Percentiles rank a stretch among this genome's conserved stretches.
Evolutionary conservation across 2,888 invertebrate species (phyloP).

Genomic region (Trichogramma dendrolimi): DNA sequence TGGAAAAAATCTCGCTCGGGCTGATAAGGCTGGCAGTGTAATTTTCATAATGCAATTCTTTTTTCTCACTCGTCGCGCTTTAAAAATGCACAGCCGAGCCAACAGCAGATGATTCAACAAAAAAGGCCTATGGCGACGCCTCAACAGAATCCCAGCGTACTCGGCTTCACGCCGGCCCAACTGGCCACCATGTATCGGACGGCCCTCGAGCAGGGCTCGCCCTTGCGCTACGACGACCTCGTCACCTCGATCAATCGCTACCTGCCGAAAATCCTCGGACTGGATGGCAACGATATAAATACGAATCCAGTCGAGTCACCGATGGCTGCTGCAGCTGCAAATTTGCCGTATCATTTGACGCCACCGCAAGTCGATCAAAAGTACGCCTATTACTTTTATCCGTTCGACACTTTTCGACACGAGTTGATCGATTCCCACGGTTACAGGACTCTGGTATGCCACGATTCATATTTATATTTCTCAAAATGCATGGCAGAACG

Average conservation of each 20-base stretch:
- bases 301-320: not conserved
- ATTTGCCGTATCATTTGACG: too few species aligned
- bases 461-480: not conserved
- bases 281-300: not conserved
- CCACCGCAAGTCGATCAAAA: not conserved
- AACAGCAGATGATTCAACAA: not conserved
- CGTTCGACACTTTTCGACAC: constrained; percentile 19
- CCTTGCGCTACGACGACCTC: constrained; percentile 11
- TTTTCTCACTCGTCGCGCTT: not conserved
- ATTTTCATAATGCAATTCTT: too few species aligned
- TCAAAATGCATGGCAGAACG: too few species aligned
- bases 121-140: too few species aligned
- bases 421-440: constrained; percentile 14
- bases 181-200: constrained; percentile 22
- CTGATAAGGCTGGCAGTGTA: too few species aligned
- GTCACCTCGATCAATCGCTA: not conserved
- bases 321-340: not conserved
- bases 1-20: too few species aligned
- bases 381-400: constrained; percentile 27
- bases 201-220: constrained; percentile 14
- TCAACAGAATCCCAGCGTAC: not conserved
- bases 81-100: not conserved
- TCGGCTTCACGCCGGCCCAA: constrained; percentile 18
- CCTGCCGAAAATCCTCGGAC: too few species aligned
- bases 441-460: constrained; percentile 15